phyloP scores from a whole-genome alignment of 1,140 invertebrate genomes.

The Eumaeus atala region DNA sequence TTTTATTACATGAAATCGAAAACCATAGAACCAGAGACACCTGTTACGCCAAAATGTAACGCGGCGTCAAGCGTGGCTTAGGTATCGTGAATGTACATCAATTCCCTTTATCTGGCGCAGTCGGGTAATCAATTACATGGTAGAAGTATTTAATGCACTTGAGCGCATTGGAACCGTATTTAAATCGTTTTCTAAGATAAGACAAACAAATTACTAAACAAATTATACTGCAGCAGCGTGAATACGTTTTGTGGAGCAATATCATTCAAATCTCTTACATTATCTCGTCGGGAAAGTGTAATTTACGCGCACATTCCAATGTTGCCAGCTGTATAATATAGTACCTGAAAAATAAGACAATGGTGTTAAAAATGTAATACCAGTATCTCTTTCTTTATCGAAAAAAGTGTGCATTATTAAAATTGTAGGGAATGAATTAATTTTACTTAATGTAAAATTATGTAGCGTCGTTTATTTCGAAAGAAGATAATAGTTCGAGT shows the following conservation, averaged over 20 bases:
- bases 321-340: background rate
- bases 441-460: no score
- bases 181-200: slow-evolving; percentile 27
- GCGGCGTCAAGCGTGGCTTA: no score
- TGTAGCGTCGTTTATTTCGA: no score
- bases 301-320: background rate
- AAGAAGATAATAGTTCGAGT: no score
- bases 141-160: background rate
- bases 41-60: no score
- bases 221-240: slow-evolving; percentile 26
- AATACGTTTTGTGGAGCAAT: slow-evolving; percentile 32
- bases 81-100: no score
- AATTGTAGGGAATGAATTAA: no score
- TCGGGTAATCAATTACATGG: background rate
- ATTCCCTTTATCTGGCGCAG: no score
- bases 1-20: no score
- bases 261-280: slow-evolving; percentile 42
- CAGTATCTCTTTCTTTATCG: no score
- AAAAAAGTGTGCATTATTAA: no score
- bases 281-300: background rate
- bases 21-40: no score
- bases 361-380: background rate
- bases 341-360: slow-evolving; percentile 1
- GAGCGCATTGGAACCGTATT: slow-evolving; percentile 13
- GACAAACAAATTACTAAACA: slow-evolving; percentile 23